Conservation (phyloP, 2,113 vertebrate species). For the Syngnathus scovelli region DNA sequence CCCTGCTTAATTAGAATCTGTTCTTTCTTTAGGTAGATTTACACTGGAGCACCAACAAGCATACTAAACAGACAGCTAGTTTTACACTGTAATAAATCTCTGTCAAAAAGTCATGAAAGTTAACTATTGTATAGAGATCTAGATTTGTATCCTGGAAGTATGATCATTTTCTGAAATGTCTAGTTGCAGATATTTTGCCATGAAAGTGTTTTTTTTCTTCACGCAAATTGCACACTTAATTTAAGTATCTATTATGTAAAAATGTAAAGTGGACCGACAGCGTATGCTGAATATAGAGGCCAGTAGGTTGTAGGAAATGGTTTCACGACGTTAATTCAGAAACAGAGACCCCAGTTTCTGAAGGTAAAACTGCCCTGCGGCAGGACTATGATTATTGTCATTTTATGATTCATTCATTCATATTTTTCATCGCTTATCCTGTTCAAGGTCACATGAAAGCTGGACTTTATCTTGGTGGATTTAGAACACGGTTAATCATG, state of each 20-base stretch:
- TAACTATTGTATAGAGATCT: conserved; percentile 31
- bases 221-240: conserved; percentile 18
- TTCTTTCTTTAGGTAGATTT: conserved; percentile 56
- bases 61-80: conserved; percentile 22
- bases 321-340: not conserved
- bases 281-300: conserved; percentile 15
- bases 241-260: conserved; percentile 13
- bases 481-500: not conserved
- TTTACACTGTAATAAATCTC: conserved; percentile 62
- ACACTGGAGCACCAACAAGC: conserved; percentile 50
- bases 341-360: not conserved
- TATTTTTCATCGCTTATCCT: not conserved
- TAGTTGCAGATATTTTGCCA: not conserved
- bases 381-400: conserved; percentile 7
- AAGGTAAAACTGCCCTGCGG: conserved; percentile 1
- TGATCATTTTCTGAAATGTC: conserved; percentile 4
- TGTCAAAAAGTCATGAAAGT: not conserved
- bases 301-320: conserved; percentile 26
- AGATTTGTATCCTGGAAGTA: conserved; percentile 48
- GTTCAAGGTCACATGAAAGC: not conserved
- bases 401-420: not conserved
- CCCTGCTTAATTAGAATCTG: conserved; percentile 23
- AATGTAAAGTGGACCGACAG: not conserved
- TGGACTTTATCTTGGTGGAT: not conserved
- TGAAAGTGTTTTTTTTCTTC: not conserved